Evolutionary conservation across 2,113 vertebrate genomes (phyloP).

Genomic region (Saccopteryx leptura): DNA sequence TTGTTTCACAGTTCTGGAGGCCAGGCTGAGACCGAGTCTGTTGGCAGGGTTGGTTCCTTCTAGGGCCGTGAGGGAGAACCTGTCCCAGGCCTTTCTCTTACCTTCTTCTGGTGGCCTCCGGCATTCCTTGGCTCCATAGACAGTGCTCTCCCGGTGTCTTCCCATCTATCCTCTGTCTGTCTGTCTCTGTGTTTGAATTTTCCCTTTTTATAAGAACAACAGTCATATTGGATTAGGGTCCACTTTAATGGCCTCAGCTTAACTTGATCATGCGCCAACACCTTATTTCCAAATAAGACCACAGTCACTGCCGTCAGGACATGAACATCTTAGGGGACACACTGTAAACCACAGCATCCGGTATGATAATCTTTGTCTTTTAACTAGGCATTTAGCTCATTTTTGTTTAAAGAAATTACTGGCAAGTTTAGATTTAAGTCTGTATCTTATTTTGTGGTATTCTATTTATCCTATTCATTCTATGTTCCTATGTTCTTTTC

Average conservation of each 20-base stretch:
- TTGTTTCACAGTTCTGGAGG: not conserved
- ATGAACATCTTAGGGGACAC: not conserved
- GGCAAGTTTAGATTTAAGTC: not conserved
- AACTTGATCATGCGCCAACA: not conserved
- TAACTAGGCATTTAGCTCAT: not conserved
- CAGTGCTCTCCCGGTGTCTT: not conserved
- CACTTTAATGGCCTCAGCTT: not conserved
- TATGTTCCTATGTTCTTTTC: not conserved
- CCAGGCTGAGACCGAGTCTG: not conserved
- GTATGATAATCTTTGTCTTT: slow-evolving; percentile 2
- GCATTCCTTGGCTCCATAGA: not conserved
- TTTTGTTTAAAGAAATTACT: slow-evolving; percentile 4
- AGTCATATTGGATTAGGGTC: not conserved
- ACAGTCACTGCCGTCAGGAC: not conserved
- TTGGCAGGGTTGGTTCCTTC: not conserved
- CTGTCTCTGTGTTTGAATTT: not conserved
- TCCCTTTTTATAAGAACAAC: not conserved
- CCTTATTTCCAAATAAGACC: not conserved
- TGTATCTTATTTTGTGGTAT: not conserved
- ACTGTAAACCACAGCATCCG: not conserved
- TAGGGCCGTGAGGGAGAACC: not conserved
- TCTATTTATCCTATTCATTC: not conserved
- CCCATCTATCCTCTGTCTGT: not conserved
- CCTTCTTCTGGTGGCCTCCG: not conserved
- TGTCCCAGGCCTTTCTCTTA: not conserved